Conservation (phyloP, 2,888 invertebrate genomes). For the Meloe dianella region DNA sequence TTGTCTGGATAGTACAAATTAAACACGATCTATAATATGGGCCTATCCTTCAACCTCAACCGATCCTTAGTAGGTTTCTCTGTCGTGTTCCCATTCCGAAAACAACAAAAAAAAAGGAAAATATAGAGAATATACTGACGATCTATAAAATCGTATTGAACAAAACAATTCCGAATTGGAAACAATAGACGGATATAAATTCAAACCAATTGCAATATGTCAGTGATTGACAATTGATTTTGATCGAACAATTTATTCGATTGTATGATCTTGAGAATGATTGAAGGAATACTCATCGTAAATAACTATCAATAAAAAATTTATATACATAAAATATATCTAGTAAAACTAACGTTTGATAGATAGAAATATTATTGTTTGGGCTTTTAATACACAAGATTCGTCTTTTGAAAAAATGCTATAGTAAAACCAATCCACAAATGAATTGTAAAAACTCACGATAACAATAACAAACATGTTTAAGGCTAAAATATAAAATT, state of each 20-base stretch:
- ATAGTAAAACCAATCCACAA: neutral
- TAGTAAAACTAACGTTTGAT: no score
- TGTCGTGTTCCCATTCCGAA: neutral
- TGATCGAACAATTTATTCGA: conserved; percentile 12
- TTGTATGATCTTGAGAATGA: conserved; percentile 3
- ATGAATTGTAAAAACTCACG: conserved; percentile 6
- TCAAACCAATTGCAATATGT: conserved; percentile 7
- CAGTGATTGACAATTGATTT: conserved; percentile 12
- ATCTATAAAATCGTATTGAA: conserved; percentile 4
- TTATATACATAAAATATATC: neutral
- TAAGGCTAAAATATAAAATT: conserved; percentile 17
- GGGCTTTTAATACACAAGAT: neutral
- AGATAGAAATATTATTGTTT: neutral
- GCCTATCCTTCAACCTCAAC: conserved; percentile 27
- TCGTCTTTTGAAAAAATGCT: neutral
- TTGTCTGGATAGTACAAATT: conserved; percentile 43
- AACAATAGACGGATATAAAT: conserved; percentile 10
- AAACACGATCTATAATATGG: conserved; percentile 42
- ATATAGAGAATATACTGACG: neutral
- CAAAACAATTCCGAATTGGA: conserved; percentile 7
- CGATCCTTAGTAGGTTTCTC: neutral
- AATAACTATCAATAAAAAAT: neutral
- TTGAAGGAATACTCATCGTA: neutral
- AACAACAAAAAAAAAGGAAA: conserved; percentile 6
- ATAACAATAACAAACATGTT: conserved; percentile 21